phyloP scores from a whole-genome alignment of 2,888 invertebrate genomes.

The Quadroppia sp. region DNA sequence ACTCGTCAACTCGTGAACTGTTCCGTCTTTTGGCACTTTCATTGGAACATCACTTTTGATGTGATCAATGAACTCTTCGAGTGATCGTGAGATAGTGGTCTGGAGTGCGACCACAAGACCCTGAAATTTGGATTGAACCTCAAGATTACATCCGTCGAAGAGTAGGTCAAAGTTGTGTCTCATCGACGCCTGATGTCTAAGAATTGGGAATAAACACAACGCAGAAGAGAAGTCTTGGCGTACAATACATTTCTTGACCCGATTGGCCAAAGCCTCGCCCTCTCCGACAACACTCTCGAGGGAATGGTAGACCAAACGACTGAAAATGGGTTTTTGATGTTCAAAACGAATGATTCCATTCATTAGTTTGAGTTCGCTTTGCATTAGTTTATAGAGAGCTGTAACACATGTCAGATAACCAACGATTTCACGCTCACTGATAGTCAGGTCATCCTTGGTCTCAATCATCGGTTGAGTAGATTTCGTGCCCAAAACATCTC shows the following conservation, averaged over 20 bases:
- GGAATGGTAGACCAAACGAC: slow-evolving; percentile 74
- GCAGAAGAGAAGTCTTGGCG: slow-evolving; percentile 75
- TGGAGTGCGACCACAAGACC: slow-evolving; percentile 45
- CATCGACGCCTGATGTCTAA: slow-evolving; percentile 69
- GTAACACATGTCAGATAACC: slow-evolving; percentile 76
- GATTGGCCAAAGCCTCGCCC: slow-evolving; percentile 73
- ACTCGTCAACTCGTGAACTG: slow-evolving; percentile 92
- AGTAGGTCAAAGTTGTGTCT: slow-evolving; percentile 77
- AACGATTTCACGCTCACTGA: slow-evolving; percentile 74
- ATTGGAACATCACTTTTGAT: slow-evolving; percentile 64
- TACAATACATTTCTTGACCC: slow-evolving; percentile 66
- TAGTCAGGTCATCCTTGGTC: slow-evolving; percentile 59
- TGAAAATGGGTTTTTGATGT: slow-evolving; percentile 75
- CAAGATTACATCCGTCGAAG: slow-evolving; percentile 57
- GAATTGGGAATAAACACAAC: slow-evolving; percentile 72
- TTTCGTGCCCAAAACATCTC: slow-evolving; percentile 22
- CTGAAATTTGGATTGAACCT: slow-evolving; percentile 43
- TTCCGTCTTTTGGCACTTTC: slow-evolving; percentile 90
- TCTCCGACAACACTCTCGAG: slow-evolving; percentile 78
- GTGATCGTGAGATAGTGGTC: slow-evolving; percentile 67
- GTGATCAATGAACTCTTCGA: slow-evolving; percentile 89
- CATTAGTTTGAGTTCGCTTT: slow-evolving; percentile 78
- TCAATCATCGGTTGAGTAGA: slow-evolving; percentile 46
- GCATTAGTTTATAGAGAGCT: slow-evolving; percentile 76
- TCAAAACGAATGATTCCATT: slow-evolving; percentile 75